Evolutionary conservation across 2,113 vertebrate genomes (phyloP), one percentile per base, ranked within the genome.

Genomic region (Mesembrinibis cayennensis): DNA sequence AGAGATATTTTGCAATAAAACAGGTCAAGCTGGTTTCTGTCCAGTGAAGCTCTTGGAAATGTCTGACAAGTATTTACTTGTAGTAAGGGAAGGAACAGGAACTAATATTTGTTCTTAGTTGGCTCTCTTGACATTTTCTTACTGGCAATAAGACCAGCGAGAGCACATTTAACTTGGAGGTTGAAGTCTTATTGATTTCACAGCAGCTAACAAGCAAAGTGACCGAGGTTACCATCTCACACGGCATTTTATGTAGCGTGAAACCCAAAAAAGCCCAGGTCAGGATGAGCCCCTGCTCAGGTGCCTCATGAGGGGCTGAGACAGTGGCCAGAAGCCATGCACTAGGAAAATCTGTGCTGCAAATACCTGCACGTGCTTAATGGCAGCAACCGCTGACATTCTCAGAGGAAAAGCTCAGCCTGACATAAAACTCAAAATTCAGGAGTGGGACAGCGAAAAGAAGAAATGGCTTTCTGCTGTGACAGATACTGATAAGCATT

Each of bases 221-320:
- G 2, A 23, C 47, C 0, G 3, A 69, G 49, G 58, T 63, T 14
- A 50, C 13, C 36, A 5, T 3, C 6, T 49, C 9, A 25, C 2
- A 3, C 1, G 1, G 32, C 7, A 6, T 49, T 69, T 49, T 5
- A 61, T 0, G 1, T 0, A 29, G 69, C 32, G n/a, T 1, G 10
- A 42, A 79, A 62, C 13, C 20, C 72, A 7, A 15, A 15, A 74
- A 80, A n/a, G 27, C 40, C 30, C 56, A 29, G n/a, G 13, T 40
- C n/a, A n/a, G 38, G 70, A 20, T 3, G 8, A 71, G 38, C 16
- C 20, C 10, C 50, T 34, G 59, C 82, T 53, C 67, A 36, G n/a
- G 49, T 55, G 42, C 29, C 62, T 42, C 76, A 3, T 0, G 9
- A 0, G 3, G 10, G 44, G 58, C 66, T 50, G 42, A 58, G 23